Conservation (phyloP, 2,888 invertebrate species). For the Erebia aethiops region DNA sequence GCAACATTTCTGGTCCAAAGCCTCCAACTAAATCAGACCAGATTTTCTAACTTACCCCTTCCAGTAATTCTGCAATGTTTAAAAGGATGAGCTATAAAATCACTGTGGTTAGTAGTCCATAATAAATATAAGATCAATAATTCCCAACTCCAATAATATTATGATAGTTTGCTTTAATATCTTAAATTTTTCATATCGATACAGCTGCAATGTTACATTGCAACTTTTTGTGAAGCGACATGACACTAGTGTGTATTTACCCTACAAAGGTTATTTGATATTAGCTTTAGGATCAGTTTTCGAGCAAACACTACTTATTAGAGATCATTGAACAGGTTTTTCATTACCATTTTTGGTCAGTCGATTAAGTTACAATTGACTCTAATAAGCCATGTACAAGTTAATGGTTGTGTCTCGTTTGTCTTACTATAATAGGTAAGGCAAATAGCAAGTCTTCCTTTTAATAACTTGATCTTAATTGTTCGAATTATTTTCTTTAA, state of each 20-base stretch:
- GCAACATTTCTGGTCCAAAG: too few relatives aligned
- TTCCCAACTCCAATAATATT: too few relatives aligned
- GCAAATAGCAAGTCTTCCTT: constrained; percentile 9
- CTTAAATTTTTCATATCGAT: too few relatives aligned
- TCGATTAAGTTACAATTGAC: constrained; percentile 26
- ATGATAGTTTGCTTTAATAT: too few relatives aligned
- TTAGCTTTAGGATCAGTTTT: constrained; percentile 42
- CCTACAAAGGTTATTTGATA: constrained; percentile 18
- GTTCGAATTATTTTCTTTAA: background rate
- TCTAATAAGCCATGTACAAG: constrained; percentile 27
- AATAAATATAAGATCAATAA: too few relatives aligned
- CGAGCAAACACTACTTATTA: constrained; percentile 39
- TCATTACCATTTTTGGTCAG: constrained; percentile 34
- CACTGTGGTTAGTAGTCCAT: too few relatives aligned
- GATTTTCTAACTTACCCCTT: too few relatives aligned
- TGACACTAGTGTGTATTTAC: background rate
- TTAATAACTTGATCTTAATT: constrained; percentile 14
- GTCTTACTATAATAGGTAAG: constrained; percentile 13
- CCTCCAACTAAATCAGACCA: too few relatives aligned
- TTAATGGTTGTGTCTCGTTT: constrained; percentile 26
- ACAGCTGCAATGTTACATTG: constrained; percentile 8
- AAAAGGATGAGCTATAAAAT: too few relatives aligned
- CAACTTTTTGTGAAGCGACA: constrained; percentile 40
- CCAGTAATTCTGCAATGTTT: too few relatives aligned
- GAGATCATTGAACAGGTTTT: constrained; percentile 39